Percentiles rank a stretch among this genome's conserved stretches.
Conservation (phyloP, 37 sponge, comb jelly and placozoan species). For the Hexactinellida sp. region DNA sequence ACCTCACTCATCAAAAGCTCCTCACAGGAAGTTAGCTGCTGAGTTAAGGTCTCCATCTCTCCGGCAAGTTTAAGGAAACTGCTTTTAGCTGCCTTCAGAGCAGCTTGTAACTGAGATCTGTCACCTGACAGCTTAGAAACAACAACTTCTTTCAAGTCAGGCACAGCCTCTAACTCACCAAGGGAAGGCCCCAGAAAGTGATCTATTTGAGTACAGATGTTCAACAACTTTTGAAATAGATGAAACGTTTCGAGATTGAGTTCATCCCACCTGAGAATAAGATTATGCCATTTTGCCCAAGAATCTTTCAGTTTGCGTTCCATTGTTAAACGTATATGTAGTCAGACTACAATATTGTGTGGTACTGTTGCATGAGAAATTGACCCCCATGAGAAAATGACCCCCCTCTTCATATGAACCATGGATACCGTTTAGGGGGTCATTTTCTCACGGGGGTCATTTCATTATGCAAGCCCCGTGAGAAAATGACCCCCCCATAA, state of each 20-base stretch:
- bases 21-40: background rate
- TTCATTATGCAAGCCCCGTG: too few species aligned
- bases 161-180: background rate
- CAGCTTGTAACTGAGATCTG: background rate
- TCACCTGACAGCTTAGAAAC: background rate
- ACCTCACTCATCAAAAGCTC: background rate
- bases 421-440: too few species aligned
- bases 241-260: background rate
- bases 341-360: too few species aligned
- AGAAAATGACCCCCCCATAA: too few species aligned
- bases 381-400: too few species aligned
- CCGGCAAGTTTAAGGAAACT: background rate
- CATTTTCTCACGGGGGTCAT: too few species aligned
- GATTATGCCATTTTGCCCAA: background rate
- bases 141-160: background rate
- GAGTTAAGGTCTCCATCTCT: constrained; percentile 7
- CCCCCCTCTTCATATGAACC: too few species aligned
- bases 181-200: background rate
- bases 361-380: too few species aligned
- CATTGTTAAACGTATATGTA: too few species aligned
- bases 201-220: background rate
- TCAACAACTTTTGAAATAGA: background rate
- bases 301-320: constrained; percentile 5
- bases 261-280: background rate
- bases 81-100: background rate